A percentile compares a stretch with the other conserved stretches of the same genome.
Conservation (phyloP, 2,888 invertebrate genomes). For the Lithophane ornitopus region DNA sequence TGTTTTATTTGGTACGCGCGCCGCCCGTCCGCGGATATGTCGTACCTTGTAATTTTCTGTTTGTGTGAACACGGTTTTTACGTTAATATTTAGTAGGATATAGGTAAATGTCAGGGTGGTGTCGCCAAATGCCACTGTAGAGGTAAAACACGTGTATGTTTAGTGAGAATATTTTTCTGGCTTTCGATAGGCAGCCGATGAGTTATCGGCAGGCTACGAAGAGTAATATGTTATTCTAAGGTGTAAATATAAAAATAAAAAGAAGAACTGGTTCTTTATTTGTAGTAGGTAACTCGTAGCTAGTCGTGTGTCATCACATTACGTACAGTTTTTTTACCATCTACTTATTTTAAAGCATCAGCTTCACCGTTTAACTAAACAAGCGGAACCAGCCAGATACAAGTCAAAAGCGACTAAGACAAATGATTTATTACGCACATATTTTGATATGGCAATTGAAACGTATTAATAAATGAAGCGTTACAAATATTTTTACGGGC, state of each 20-base stretch:
- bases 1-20: constrained; percentile 83
- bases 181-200: not conserved
- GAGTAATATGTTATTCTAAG: constrained; percentile 12
- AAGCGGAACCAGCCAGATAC: constrained; percentile 34
- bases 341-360: constrained; percentile 2
- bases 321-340: constrained; percentile 2
- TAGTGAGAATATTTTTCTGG: constrained; percentile 18
- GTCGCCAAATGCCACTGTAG: constrained; percentile 50
- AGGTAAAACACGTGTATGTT: constrained; percentile 35
- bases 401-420: constrained; percentile 44
- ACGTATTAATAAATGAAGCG: constrained; percentile 67
- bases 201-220: not conserved
- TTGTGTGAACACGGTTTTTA: constrained; percentile 77
- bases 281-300: not conserved
- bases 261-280: constrained; percentile 10
- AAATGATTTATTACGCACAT: constrained; percentile 60
- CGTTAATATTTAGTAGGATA: constrained; percentile 64
- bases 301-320: constrained; percentile 20
- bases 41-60: constrained; percentile 82
- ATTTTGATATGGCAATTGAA: constrained; percentile 64
- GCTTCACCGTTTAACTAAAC: constrained; percentile 33
- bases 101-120: constrained; percentile 51
- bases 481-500: constrained; percentile 69
- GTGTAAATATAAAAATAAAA: constrained; percentile 2
- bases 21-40: constrained; percentile 65